These are phyloP conservation scores for Liparis tanakae DNA, from an alignment of 2,797 vertebrate species.

Conservation along the genomic window DNA sequence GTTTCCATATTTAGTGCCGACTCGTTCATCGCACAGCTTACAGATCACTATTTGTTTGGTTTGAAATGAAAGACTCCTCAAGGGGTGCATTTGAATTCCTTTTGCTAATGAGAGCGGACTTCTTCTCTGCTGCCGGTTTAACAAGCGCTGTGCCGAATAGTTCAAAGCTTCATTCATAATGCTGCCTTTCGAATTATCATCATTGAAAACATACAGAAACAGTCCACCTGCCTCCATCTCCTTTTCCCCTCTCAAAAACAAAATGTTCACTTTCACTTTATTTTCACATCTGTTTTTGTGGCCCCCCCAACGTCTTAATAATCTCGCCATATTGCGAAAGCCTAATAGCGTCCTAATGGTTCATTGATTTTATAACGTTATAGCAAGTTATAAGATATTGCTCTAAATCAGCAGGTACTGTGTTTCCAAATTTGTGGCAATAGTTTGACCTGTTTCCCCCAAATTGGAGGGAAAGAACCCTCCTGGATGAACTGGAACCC, in stretches of 20 bases:
- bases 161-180: neutral
- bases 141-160: neutral
- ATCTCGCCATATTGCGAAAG: neutral
- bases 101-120: neutral
- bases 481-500: neutral
- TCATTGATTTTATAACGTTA: neutral
- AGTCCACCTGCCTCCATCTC: neutral
- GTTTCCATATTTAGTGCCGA: neutral
- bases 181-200: neutral
- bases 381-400: neutral
- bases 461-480: neutral
- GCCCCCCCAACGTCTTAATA: neutral
- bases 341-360: neutral
- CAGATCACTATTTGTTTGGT: neutral
- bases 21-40: neutral
- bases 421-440: neutral
- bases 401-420: neutral
- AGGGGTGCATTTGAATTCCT: neutral
- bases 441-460: neutral
- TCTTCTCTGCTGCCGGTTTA: neutral
- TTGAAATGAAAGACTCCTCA: neutral
- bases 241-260: too few relatives aligned
- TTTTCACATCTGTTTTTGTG: too few relatives aligned
- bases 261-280: too few relatives aligned
- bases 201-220: neutral